These are phyloP conservation scores for Serinus canaria DNA, from an alignment of 2,113 vertebrate genomes.

Conservation along the genomic window DNA sequence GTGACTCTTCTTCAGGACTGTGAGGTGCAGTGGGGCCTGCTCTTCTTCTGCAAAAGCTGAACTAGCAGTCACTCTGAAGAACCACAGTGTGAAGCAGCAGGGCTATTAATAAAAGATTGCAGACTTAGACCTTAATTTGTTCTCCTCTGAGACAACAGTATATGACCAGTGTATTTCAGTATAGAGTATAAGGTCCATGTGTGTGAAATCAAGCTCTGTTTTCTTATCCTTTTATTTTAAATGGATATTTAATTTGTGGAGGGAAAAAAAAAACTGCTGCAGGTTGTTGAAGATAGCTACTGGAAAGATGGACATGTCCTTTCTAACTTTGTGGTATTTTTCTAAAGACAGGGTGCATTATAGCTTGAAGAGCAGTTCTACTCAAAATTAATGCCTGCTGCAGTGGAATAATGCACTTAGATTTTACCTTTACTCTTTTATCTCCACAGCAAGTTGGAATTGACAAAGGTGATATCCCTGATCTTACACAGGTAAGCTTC, in stretches of 20 bases:
- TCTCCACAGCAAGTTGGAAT: conserved; percentile 94
- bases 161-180: not conserved
- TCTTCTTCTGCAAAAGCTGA: not conserved
- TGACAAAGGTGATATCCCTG: conserved; percentile 98
- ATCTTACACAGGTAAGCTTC: conserved; percentile 92
- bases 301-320: not conserved
- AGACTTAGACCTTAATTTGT: not conserved
- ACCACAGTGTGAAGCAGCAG: not conserved
- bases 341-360: not conserved
- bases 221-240: not conserved
- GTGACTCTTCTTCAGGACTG: not conserved
- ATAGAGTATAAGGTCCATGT: not conserved
- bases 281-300: not conserved
- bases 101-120: not conserved
- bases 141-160: not conserved
- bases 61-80: not conserved
- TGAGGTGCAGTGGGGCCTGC: not conserved
- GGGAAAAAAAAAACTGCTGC: not conserved
- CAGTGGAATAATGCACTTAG: not conserved
- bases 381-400: not conserved
- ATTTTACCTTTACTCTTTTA: conserved; percentile 22
- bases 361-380: not conserved
- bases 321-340: not conserved
- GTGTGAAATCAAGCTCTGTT: not conserved
- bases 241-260: not conserved